A percentile compares a stretch with the other conserved stretches of the same genome.
Conservation (phyloP, 2,888 invertebrate species). For the Blastobasis adustella region DNA sequence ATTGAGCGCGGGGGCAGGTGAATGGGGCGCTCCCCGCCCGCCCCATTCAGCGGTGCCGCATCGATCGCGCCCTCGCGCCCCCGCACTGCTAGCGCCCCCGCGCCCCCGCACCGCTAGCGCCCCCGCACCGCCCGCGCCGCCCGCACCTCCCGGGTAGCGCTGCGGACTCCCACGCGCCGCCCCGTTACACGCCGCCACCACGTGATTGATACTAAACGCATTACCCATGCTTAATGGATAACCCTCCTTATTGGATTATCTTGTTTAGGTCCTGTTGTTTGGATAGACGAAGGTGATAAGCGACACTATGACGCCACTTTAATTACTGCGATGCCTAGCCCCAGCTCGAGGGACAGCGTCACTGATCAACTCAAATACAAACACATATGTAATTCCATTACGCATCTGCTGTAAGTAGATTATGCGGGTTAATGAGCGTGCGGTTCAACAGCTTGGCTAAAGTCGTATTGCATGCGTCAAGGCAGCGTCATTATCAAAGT, state of each 20-base stretch:
- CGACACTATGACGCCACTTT: constrained; percentile 10
- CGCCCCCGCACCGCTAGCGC: constrained; percentile 6
- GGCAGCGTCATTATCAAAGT: too few species aligned
- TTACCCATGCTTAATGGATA: constrained; percentile 20
- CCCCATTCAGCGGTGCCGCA: constrained; percentile 46
- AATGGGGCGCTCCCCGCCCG: constrained; percentile 52
- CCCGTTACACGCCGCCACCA: constrained; percentile 9
- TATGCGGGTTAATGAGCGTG: too few species aligned
- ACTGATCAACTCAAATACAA: not conserved
- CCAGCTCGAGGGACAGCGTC: not conserved
- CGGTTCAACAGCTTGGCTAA: too few species aligned
- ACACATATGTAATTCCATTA: too few species aligned
- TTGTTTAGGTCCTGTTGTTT: constrained; percentile 17
- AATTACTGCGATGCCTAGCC: constrained; percentile 9
- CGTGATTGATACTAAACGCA: constrained; percentile 20
- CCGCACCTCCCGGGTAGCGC: constrained; percentile 18
- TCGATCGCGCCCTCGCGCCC: constrained; percentile 47
- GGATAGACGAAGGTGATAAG: too few species aligned
- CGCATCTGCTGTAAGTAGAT: too few species aligned
- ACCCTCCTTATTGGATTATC: constrained; percentile 25
- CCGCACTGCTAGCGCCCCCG: constrained; percentile 23
- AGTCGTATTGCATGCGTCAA: too few species aligned
- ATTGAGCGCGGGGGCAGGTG: constrained; percentile 65
- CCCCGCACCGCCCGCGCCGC: constrained; percentile 5
- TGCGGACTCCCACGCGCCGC: not conserved